Evolutionary conservation across 2,888 invertebrate genomes (phyloP), one percentile per base, ranked within the genome.

Genomic region (Steinernema hermaphroditum): DNA sequence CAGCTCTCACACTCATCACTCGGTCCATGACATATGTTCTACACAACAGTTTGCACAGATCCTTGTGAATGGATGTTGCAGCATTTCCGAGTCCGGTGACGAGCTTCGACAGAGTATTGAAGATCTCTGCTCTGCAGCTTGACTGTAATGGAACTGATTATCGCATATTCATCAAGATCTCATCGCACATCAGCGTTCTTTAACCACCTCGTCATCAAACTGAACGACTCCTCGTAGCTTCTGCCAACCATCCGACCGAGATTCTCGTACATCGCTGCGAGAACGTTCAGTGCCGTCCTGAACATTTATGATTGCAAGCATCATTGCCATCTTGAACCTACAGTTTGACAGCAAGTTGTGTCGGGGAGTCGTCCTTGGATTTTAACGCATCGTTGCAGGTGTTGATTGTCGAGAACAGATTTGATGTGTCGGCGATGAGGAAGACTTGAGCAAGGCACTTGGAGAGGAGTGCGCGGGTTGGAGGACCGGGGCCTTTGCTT

Each of bases 211-310:
- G 94, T 91, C 29, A 98, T 90, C 71, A 96, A 92, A 81, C 93
- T 92, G 37, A 97, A 93, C 0, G 97, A 97, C 86, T 99, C 98
- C 87, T 99, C 97, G 86, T 96, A 98, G 0, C 96, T 94, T 77
- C 97, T 90, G 0, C 97, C 98, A 92, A 96, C 97, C 95, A 98
- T 96, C 78, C 98, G 90, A 0, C 98, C 97, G 24, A 98, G 90
- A 88, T 93, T 94, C 88, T 96, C 95, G 88, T 97, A 98, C 94
- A 98, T 95, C 77, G 93, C 93, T 43, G 96, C 97, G 46, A 89
- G 85, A 78, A 96, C 95, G 82, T 94, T 93, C 83, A 97, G 93
- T 19, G 97, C 96, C 84, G 96, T 94, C 81, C 96, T 97, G 87
- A 72, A 85, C n/a, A 37, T 37, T 8, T 4, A 37, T 37, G 4